A percentile compares a stretch with the other conserved stretches of the same genome.
phyloP scores from a whole-genome alignment of 2,888 invertebrate species.

The Eristalis intricaria region DNA sequence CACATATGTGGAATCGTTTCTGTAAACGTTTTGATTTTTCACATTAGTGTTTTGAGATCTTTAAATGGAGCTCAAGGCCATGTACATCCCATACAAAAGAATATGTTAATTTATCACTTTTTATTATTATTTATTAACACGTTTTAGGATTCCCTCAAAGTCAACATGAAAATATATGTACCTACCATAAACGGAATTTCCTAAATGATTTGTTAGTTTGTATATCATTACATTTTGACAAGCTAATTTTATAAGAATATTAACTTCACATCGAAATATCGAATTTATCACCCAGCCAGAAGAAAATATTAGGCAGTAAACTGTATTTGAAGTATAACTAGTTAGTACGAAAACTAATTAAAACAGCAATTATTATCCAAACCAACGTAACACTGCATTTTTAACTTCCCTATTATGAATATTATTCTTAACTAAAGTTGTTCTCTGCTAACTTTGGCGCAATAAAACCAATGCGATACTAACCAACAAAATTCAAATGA shows the following conservation, averaged over 20 bases:
- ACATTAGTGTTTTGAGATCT: slow-evolving; percentile 34
- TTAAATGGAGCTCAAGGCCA: slow-evolving; percentile 62
- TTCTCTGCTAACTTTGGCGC: neutral
- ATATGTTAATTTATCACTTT: slow-evolving; percentile 46
- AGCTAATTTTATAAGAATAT: too few relatives aligned
- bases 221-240: neutral
- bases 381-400: neutral
- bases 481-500: neutral
- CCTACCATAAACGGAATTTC: neutral
- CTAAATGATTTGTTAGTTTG: neutral
- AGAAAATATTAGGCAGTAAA: neutral
- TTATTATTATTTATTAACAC: slow-evolving; percentile 46
- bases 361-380: neutral
- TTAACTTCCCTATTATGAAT: neutral
- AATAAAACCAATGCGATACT: neutral
- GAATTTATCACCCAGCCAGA: neutral
- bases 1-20: neutral
- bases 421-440: neutral
- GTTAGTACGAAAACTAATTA: neutral
- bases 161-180: neutral
- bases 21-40: slow-evolving; percentile 7
- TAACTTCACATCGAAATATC: neutral
- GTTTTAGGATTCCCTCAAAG: slow-evolving; percentile 28
- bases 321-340: neutral
- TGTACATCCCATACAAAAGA: slow-evolving; percentile 4